These are phyloP conservation scores for Neocrepidodera transversa DNA, from an alignment of 2,888 invertebrate species.

Conservation along the genomic window DNA sequence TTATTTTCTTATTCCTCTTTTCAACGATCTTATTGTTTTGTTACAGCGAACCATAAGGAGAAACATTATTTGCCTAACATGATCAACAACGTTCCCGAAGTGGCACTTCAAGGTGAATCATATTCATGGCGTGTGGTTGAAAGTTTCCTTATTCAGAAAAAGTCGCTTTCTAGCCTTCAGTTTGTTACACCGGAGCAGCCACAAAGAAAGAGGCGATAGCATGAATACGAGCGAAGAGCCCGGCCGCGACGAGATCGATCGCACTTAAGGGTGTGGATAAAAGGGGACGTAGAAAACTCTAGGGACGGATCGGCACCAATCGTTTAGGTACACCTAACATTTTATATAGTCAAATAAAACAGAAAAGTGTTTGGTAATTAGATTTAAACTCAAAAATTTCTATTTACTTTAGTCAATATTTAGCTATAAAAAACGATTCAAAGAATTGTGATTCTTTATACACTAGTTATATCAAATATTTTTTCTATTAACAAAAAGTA, in stretches of 20 bases:
- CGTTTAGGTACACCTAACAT: background rate
- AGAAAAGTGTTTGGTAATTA: too few relatives aligned
- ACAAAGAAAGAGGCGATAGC: constrained; percentile 23
- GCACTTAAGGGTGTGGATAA: constrained; percentile 35
- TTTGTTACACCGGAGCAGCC: constrained; percentile 15
- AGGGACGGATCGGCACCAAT: constrained; percentile 16
- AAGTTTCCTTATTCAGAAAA: background rate
- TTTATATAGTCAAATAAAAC: too few relatives aligned
- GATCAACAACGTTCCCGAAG: constrained; percentile 8
- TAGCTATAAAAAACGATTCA: too few relatives aligned
- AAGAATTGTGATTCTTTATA: too few relatives aligned
- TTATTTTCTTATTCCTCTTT: background rate
- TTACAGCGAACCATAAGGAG: background rate
- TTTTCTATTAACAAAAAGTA: too few relatives aligned
- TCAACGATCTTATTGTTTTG: background rate
- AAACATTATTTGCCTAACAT: background rate
- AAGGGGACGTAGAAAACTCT: constrained; percentile 18
- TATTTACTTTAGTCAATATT: too few relatives aligned
- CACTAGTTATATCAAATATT: too few relatives aligned
- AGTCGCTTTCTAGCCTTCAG: constrained; percentile 1
- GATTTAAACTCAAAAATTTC: too few relatives aligned
- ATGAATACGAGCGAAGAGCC: constrained; percentile 25
- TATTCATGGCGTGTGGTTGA: background rate
- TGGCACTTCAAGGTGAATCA: constrained; percentile 5
- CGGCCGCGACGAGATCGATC: constrained; percentile 36